Percentiles rank a stretch among this genome's conserved stretches.
Conservation (phyloP, 2,888 invertebrate genomes). For the Oasisia sp. region DNA sequence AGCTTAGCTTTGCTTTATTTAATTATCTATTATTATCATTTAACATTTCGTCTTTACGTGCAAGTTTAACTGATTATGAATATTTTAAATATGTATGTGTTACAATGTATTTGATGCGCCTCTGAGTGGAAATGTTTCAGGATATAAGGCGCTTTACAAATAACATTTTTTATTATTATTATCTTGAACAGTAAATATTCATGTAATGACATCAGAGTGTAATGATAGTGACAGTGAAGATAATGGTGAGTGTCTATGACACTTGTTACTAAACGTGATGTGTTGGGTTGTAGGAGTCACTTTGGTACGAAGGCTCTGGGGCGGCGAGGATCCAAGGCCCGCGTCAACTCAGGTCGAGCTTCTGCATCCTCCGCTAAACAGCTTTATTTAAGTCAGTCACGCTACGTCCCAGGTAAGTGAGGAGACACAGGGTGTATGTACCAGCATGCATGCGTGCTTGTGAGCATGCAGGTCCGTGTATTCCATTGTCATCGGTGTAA, state of each 20-base stretch:
- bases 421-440: background rate
- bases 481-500: background rate
- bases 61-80: too few species aligned
- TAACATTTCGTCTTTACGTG: too few species aligned
- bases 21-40: too few species aligned
- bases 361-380: conserved; percentile 73
- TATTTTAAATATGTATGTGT: too few species aligned
- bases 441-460: background rate
- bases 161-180: too few species aligned
- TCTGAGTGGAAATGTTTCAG: too few species aligned
- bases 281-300: background rate
- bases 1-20: too few species aligned
- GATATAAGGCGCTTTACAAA: too few species aligned
- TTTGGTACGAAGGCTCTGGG: background rate
- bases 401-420: conserved; percentile 82
- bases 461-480: too few species aligned
- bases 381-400: conserved; percentile 81
- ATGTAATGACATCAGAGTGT: background rate
- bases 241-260: too few species aligned
- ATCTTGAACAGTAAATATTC: conserved; percentile 26
- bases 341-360: conserved; percentile 58
- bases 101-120: too few species aligned
- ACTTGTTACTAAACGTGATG: conserved; percentile 23
- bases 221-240: background rate
- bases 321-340: background rate